Base-by-base conservation (phyloP, 1,140 invertebrate species). In the Cydia splendana region DNA sequence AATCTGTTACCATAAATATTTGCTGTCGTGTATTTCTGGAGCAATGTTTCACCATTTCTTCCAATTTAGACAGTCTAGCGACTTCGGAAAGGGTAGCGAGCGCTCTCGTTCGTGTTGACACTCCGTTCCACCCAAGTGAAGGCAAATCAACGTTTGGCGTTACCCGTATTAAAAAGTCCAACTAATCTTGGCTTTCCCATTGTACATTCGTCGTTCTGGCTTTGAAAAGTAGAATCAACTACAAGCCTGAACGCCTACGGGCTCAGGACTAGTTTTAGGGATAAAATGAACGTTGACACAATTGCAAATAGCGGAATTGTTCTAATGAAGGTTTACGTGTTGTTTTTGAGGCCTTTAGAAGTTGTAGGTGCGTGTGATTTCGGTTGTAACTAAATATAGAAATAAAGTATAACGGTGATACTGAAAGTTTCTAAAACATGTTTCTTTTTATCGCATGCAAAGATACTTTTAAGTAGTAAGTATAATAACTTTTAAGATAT, bases 191-290 rank as follows among this genome's bases (percentile, higher is more conserved):
- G 57, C 57, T 62, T 24, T 62, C 24, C 57, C 20, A 24, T 18
- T 85, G 84, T 85, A 76, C 76, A 78, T 80, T 51, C 76, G 77
- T 78, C 80, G 73, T 69, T 73, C 78, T 80, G 69, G n/a, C 69
- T 76, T 79, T 38, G 9, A 62, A 4, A 24, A 20, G 6, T 62
- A 24, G 57, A 62, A 10, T 62, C 57, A 24, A 62, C 57, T 62
- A n/a, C 10, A 62, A 20, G 10, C 57, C 9, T 62, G 57, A 62
- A 62, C 57, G n/a, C 57, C 57, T 62, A 62, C 57, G 57, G 57
- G 18, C 57, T 62, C 20, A 62, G 57, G 9, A 62, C 57, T 62
- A 62, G 45, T 62, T 62, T 62, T 24, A 9, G 57, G 57, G 20
- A 24, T 62, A 24, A 62, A 13, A 51, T 51, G 48, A 51, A 51